Conservation (phyloP, 37 sponge, comb jelly and placozoan genomes). For the Ianthella basta region DNA sequence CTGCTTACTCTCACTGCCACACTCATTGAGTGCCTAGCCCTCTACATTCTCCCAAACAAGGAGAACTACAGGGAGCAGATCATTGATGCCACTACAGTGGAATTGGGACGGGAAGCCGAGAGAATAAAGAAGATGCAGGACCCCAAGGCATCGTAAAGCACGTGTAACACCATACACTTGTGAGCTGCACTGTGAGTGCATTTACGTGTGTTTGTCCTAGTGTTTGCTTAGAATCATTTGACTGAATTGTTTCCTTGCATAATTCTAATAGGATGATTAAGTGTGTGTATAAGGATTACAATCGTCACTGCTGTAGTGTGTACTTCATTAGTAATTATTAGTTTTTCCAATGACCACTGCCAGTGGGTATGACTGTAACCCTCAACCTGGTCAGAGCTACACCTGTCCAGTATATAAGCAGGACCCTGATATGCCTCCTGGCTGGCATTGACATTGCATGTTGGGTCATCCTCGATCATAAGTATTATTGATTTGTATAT, state of each 20-base stretch:
- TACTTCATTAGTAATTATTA: not conserved
- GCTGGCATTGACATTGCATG: too few relatives aligned
- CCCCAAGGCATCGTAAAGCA: not conserved
- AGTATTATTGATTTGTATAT: too few relatives aligned
- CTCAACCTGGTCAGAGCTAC: too few relatives aligned
- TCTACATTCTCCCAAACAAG: constrained; percentile 77
- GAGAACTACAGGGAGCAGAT: constrained; percentile 51
- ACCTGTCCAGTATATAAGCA: too few relatives aligned
- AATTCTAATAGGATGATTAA: not conserved
- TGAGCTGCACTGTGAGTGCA: not conserved
- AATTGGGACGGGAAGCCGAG: not conserved
- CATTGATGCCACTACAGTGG: not conserved
- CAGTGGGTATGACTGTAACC: too few relatives aligned
- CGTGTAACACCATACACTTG: not conserved
- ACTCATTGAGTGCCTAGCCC: constrained; percentile 70
- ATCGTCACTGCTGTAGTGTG: not conserved
- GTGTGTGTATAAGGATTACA: not conserved
- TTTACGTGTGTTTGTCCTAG: too few relatives aligned
- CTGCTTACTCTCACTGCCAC: constrained; percentile 84
- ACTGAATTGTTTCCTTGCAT: not conserved
- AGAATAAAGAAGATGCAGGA: not conserved
- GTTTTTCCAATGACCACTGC: too few relatives aligned
- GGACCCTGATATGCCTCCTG: too few relatives aligned
- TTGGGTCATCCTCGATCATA: too few relatives aligned
- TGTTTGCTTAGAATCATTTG: not conserved